Conservation (phyloP, 1,140 invertebrate genomes). For the Calliphora vicina region DNA sequence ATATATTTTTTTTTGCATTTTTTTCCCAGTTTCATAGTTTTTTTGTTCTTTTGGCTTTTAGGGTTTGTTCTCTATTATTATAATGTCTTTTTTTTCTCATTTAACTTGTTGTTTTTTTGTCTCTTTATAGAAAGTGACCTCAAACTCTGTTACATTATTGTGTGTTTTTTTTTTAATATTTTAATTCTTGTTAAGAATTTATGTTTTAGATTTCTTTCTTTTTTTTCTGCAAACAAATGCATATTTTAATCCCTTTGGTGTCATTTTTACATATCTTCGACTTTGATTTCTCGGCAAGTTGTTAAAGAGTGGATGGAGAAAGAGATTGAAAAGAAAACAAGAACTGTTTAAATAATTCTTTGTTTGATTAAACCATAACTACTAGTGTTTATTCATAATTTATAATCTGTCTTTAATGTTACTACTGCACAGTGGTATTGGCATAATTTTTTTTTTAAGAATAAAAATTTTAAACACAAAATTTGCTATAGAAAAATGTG, state of each 20-base stretch:
- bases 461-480: too few species aligned
- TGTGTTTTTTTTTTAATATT: background rate
- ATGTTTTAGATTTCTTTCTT: background rate
- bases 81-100: background rate
- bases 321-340: background rate
- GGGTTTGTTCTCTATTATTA: slow-evolving; percentile 13
- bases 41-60: background rate
- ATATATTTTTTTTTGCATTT: background rate
- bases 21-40: too few species aligned
- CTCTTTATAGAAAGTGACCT: background rate
- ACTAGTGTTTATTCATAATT: slow-evolving; percentile 25
- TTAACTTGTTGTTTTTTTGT: background rate
- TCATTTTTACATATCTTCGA: background rate
- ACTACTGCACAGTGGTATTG: background rate
- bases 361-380: slow-evolving; percentile 31
- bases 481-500: too few species aligned
- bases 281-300: background rate
- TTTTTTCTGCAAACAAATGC: background rate
- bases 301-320: background rate
- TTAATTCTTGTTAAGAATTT: background rate
- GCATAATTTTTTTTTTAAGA: too few species aligned
- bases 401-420: background rate
- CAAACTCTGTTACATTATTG: background rate
- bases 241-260: background rate
- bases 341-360: background rate